Evolutionary conservation across 2,797 vertebrate species (phyloP).

Genomic region (Cirrhinus mrigala): DNA sequence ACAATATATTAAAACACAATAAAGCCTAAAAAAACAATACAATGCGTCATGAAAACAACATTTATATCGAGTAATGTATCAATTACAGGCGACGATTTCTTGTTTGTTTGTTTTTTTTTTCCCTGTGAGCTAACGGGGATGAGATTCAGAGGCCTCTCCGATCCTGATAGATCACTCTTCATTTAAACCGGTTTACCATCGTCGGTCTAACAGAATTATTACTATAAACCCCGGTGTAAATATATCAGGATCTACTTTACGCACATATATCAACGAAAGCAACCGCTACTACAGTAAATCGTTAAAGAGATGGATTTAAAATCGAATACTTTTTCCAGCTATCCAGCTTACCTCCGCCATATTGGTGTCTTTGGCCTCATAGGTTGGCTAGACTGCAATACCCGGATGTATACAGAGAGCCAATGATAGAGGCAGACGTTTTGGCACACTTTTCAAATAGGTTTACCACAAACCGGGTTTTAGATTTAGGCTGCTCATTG

Average conservation of each 20-base stretch:
- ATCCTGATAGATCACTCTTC: slow-evolving; percentile 74
- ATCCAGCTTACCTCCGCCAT: slow-evolving; percentile 99
- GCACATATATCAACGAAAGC: slow-evolving; percentile 68
- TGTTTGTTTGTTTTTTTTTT: slow-evolving; percentile 40
- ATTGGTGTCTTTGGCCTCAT: slow-evolving; percentile 94
- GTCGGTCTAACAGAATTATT: slow-evolving; percentile 5
- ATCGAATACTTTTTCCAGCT: slow-evolving; percentile 86
- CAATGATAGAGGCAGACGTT: slow-evolving; percentile 80
- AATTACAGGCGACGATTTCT: background rate
- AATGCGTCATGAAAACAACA: background rate
- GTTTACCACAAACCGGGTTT: slow-evolving; percentile 12
- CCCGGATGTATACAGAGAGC: slow-evolving; percentile 89
- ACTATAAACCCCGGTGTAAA: slow-evolving; percentile 56
- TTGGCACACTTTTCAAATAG: slow-evolving; percentile 74
- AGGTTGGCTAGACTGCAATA: slow-evolving; percentile 85
- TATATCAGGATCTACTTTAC: slow-evolving; percentile 60
- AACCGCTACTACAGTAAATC: slow-evolving; percentile 53
- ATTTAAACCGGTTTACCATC: slow-evolving; percentile 23
- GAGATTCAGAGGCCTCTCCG: slow-evolving; percentile 76
- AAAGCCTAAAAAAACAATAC: background rate
- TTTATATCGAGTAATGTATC: background rate
- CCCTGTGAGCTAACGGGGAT: slow-evolving; percentile 64
- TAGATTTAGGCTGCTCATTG: background rate
- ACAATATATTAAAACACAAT: background rate
- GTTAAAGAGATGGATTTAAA: slow-evolving; percentile 78